Percentiles rank a stretch among this genome's conserved stretches.
phyloP scores from a whole-genome alignment of 2,888 invertebrate genomes.

The Chalcosyrphus nemorum region DNA sequence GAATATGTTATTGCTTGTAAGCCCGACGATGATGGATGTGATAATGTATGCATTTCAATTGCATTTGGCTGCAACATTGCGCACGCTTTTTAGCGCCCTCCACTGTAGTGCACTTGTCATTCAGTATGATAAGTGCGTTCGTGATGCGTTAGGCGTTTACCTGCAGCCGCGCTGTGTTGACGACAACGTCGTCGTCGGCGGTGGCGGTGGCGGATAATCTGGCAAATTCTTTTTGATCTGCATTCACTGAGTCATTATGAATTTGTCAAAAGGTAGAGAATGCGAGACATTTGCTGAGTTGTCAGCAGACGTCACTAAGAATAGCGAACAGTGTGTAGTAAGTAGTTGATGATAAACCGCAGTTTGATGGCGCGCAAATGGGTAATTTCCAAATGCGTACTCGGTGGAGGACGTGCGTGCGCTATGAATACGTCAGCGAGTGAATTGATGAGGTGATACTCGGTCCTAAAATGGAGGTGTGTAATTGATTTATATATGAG shows the following conservation, averaged over 20 bases:
- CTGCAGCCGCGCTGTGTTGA: not conserved
- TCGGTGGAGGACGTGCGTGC: constrained; percentile 26
- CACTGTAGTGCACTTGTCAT: constrained; percentile 56
- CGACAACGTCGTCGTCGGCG: not conserved
- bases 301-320: constrained; percentile 60
- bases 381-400: constrained; percentile 53
- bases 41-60: constrained; percentile 67
- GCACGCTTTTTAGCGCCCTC: constrained; percentile 68
- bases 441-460: constrained; percentile 28
- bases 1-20: constrained; percentile 70
- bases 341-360: not conserved
- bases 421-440: constrained; percentile 50
- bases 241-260: constrained; percentile 56
- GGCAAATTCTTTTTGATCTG: constrained; percentile 57
- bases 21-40: constrained; percentile 68
- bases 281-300: constrained; percentile 22
- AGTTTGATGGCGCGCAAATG: constrained; percentile 14
- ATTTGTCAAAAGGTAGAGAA: not conserved
- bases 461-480: constrained; percentile 45
- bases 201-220: constrained; percentile 1
- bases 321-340: not conserved
- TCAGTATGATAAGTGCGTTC: constrained; percentile 67
- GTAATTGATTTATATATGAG: constrained; percentile 33
- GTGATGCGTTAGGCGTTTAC: constrained; percentile 34
- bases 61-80: constrained; percentile 48